phyloP scores from a whole-genome alignment of 35 echinoderm and acorn worm genomes.

The Apostichopus japonicus region DNA sequence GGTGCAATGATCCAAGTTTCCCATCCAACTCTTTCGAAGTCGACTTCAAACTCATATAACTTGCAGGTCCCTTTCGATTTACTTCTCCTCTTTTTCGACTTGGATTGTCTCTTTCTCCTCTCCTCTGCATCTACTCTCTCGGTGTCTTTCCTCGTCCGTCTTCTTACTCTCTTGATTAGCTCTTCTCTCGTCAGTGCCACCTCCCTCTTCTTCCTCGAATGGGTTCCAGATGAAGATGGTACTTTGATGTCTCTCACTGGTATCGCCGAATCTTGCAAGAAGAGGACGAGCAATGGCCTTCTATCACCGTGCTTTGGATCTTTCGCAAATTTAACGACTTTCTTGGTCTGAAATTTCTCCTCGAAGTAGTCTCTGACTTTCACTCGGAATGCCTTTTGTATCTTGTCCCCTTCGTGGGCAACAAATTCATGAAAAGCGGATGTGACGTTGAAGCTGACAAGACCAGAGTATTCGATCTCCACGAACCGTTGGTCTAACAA shows the following conservation, averaged over 20 bases:
- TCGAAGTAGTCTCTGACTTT: conserved; percentile 54
- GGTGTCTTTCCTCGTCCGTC: background rate
- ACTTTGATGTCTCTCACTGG: conserved; percentile 47
- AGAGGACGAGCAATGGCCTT: conserved; percentile 55
- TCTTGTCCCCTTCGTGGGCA: conserved; percentile 36
- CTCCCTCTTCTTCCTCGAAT: conserved; percentile 7
- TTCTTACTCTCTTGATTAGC: conserved; percentile 12
- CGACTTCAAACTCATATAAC: conserved; percentile 58
- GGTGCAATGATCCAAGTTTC: conserved; percentile 69
- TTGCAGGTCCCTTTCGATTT: conserved; percentile 35
- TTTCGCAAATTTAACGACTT: conserved; percentile 64
- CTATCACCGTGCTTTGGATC: conserved; percentile 55
- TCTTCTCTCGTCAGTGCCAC: conserved; percentile 21
- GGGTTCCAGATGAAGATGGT: background rate
- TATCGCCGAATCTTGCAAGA: conserved; percentile 64
- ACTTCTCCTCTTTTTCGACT: conserved; percentile 7
- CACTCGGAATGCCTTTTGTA: conserved; percentile 53
- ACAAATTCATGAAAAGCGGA: conserved; percentile 18
- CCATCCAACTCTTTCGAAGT: conserved; percentile 61
- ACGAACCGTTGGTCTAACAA: conserved; percentile 51
- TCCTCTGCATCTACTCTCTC: background rate
- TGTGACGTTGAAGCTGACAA: conserved; percentile 68
- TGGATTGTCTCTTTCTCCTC: conserved; percentile 19
- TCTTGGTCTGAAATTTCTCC: conserved; percentile 52
- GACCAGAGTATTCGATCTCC: conserved; percentile 36